Evolutionary conservation across 2,797 vertebrate species (phyloP), one percentile per base, ranked within the genome.

Genomic region (Cynodonichthys magdalenae): DNA sequence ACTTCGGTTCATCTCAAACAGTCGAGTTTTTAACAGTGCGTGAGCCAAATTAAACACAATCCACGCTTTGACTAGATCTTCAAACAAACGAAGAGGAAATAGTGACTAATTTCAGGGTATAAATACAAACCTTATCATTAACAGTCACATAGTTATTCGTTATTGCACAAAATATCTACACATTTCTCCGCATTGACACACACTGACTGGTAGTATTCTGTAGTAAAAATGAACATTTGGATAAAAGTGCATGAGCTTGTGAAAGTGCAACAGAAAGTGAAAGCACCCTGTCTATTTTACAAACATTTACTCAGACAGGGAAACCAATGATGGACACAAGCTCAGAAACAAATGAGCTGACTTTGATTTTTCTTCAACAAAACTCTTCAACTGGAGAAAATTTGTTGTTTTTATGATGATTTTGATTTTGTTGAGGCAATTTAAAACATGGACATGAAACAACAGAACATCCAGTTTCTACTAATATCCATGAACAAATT

Each of bases 21-120:
- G 92, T 92, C 92, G 70, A 72, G 75, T 75, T 89, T 47, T 84
- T 90, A 93, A 93, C 91, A 92, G 92, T 93, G 85, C 80, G 46
- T 72, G 74, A 89, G 92, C 92, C 91, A 88, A 87, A 89, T 87
- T 72, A 85, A 84, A 90, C 81, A 56, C 85, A 75, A 77, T 72
- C 71, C 66, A 72, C 28, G 47, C 65, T 76, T 77, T 79, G 80
- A 81, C 66, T 71, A 54, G 61, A 57, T 80, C 64, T 14, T 65
- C 66, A 59, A 74, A 78, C 53, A 77, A 80, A 80, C 50, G 8
- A 67, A 66, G 68, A 81, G 60, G 75, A 84, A 69, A 61, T 54
- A 12, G 79, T 59, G 45, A 69, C 70, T 69, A 53, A 65, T 60
- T 65, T 54, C 63, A 58, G 60, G 66, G 57, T 81, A 82, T 53